Percentiles rank a stretch among this genome's conserved stretches.
phyloP scores from a whole-genome alignment of 2,797 vertebrate genomes.

The Cygnus olor region DNA sequence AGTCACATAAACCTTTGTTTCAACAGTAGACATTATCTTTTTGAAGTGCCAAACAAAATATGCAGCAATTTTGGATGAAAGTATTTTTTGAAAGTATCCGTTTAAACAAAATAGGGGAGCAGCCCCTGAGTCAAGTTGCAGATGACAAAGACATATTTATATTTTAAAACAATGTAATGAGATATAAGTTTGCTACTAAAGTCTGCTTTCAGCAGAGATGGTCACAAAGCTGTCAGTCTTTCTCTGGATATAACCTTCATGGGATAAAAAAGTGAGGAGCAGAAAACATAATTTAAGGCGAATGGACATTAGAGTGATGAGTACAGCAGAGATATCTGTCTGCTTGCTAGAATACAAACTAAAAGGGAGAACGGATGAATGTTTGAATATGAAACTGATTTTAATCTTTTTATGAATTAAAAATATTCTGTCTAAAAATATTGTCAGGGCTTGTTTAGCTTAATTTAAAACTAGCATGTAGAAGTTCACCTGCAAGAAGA shows the following conservation, averaged over 20 bases:
- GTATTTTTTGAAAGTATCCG: not conserved
- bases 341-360: not conserved
- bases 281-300: not conserved
- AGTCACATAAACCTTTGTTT: not conserved
- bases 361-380: not conserved
- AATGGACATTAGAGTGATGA: not conserved
- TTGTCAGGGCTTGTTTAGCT: not conserved
- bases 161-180: not conserved
- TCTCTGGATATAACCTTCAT: not conserved
- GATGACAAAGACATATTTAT: not conserved
- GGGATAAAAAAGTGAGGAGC: not conserved
- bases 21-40: not conserved
- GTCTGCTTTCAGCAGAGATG: not conserved
- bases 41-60: slow-evolving; percentile 31
- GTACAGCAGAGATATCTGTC: not conserved
- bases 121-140: not conserved
- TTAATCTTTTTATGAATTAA: not conserved
- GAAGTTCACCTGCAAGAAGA: not conserved
- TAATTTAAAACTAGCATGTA: not conserved
- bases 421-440: not conserved
- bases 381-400: not conserved
- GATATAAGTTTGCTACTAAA: not conserved
- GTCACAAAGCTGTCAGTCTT: not conserved
- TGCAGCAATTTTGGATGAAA: not conserved
- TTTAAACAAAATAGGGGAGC: not conserved